Evolutionary conservation across 2,888 invertebrate species (phyloP), one percentile per base, ranked within the genome.

Genomic region (Elegia similella): DNA sequence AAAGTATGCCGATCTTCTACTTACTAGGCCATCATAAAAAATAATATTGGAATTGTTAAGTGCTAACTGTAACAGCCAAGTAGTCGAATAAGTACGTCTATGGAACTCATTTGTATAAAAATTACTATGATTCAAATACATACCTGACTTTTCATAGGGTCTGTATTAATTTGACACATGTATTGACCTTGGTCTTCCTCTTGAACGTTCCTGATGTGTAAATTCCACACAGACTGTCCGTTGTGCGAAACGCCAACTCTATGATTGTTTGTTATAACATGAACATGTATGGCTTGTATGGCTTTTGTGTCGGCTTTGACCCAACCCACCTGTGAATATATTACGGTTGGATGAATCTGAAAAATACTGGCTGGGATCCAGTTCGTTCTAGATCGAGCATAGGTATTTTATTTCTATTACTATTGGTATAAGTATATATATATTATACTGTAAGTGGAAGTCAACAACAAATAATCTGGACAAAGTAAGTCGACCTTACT

Each of bases 161-260:
- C 96, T 16, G 98, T 98, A 91, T 98, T 98, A 75, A 98, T 95
- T 90, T 98, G 98, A 86, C 98, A 98, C 97, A 97, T 97, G 88
- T 98, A 98, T 69, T 95, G 94, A 32, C 98, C 98, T 52, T 95
- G 93, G 84, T 98, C 98, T 76, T 97, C 97, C 78, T 96, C 96
- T 73, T 96, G 95, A 1, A 96, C 95, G 70, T 95, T 95, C 75
- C 95, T 95, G 78, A 98, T 97, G 84, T 97, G 96, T 62, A 98
- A 93, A 88, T 96, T 97, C 98, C 98, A 98, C 73, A 95, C 96
- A 64, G 95, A 93, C 83, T 96, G 95, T 75, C 97, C 97, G 76
- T 94, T 95, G 82, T 96, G 97, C 34, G 96, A 95, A 59, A 97
- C 97, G 47, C 95, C 95, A 50, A 98, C 95, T 65, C 97, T 93